Evolutionary conservation across 1,140 invertebrate species (phyloP), one percentile per base, ranked within the genome.

Genomic region (Euschistus heros): DNA sequence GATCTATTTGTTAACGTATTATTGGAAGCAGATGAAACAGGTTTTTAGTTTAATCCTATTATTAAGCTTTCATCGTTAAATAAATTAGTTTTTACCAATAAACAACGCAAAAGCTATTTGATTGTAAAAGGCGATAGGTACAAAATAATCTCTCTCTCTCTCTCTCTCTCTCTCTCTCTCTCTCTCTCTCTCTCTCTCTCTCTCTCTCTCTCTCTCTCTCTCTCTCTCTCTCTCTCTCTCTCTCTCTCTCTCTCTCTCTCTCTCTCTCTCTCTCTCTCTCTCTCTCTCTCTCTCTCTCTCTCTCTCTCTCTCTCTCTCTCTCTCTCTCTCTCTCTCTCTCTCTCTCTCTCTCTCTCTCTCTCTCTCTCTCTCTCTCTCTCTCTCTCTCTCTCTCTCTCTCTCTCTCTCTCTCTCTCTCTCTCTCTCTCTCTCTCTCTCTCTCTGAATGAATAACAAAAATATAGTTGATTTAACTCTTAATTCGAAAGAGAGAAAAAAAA

Each of bases 261-360:
- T 65, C 42, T 61, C 57, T 47, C 44, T 61, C n/a, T 37, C 26
- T 46, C 65, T 62, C 62, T 59, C 44, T 60, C 27, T 67, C 61
- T 67, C 44, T 26, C 37, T 55, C 47, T 62, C 44, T 67, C 62
- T 64, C 62, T 62, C 55, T 61, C 47, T 50, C 55, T 64, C 46
- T 67, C 67, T 69, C 66, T 65, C 57, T 54, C 65, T 61, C 27
- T 67, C 52, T 63, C 63, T 67, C 67, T 67, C 20, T 27, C 22
- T 60, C 62, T 66, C 57, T 37, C 44, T 62, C 54, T 64, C 44
- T 44, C 52, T 33, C 50, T 64, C 30, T 46, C 55, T 64, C 62
- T 67, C 33, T 26, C 44, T 60, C 47, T 62, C 63, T 64, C 42
- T 64, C 47, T 64, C 22, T 42, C 62, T 64, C 47, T 64, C 30